Base-by-base conservation (phyloP, 64 coral and sea anemone genomes). In the Dendrophyllia cribrosa region DNA sequence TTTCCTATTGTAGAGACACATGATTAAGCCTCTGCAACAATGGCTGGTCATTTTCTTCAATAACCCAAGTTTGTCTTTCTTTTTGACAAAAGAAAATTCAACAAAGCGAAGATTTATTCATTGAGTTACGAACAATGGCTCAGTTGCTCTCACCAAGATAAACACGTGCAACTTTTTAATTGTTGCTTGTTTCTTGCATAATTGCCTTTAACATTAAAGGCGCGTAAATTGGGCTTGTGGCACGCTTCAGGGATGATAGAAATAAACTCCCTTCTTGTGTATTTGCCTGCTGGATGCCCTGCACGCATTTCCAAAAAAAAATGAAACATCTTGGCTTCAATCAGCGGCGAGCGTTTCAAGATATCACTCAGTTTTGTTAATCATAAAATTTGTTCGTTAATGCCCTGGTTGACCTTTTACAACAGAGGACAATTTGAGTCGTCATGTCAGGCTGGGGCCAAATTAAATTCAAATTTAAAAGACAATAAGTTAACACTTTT, bases 51-150 rank as follows among this genome's bases (percentile, higher is more conserved):
- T 84, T 84, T 84, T 84, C 80, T 66, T 84, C 43, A 67, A 84
- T 84, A 84, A 68, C 63, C 15, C 19, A 43, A 66, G 80, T 84
- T 84, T 84, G 60, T 84, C 61, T 84, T 84, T 62, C 59, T n/a
- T 43, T 84, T 84, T 84, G 44, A 84, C 80, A 84, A 84, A 84
- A 67, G 60, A 67, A 84, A 84, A 8, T 67, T 84, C 60, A 67
- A 84, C 80, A 84, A 84, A 84, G 80, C 44, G 6, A 1, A 49
- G 62, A 68, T 84, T 84, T 84, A 59, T 60, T 84, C 45, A 61
- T 84, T 84, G 80, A 84, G 80, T 84, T 19, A 51, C 9, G 46
- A 84, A 84, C 80, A 84, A 84, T 67, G 45, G 80, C n/a, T 49
- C 60, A 45, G 43, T 84, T 26, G 20, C 59, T 19, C 62, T 84